phyloP scores from a whole-genome alignment of 2,113 vertebrate species.

The Oryzias celebensis region DNA sequence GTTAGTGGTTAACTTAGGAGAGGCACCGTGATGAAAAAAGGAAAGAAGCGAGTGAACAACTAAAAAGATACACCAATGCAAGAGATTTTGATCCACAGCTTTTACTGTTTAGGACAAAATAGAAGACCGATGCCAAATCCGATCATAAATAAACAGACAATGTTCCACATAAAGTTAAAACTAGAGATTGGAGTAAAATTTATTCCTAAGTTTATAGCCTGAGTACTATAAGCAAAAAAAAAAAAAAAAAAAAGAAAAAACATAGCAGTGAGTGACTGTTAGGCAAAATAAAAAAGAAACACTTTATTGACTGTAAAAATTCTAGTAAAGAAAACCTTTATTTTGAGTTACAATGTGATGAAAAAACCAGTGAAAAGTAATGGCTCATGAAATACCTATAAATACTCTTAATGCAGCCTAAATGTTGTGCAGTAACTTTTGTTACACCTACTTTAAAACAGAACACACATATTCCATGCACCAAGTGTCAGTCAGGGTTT shows the following conservation, averaged over 20 bases:
- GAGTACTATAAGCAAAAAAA: constrained; percentile 57
- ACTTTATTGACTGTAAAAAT: constrained; percentile 67
- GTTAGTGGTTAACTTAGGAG: constrained; percentile 42
- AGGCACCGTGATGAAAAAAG: constrained; percentile 23
- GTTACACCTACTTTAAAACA: constrained; percentile 51
- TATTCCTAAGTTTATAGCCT: constrained; percentile 49
- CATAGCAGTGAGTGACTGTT: constrained; percentile 65
- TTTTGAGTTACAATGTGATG: constrained; percentile 67
- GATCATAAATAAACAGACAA: constrained; percentile 56
- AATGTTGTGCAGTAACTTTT: constrained; percentile 40
- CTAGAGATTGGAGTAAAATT: constrained; percentile 54
- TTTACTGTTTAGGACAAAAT: constrained; percentile 40
- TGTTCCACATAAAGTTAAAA: constrained; percentile 56
- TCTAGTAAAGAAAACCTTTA: constrained; percentile 67
- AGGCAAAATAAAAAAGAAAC: constrained; percentile 62
- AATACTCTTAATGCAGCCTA: constrained; percentile 50
- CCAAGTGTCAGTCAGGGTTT: constrained; percentile 33
- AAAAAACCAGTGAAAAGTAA: constrained; percentile 64
- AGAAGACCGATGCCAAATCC: constrained; percentile 35
- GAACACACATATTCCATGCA: constrained; percentile 24
- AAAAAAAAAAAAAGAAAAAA: constrained; percentile 53
- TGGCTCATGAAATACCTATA: constrained; percentile 61
- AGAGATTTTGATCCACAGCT: constrained; percentile 43
- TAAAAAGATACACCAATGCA: constrained; percentile 31
- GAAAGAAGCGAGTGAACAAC: not conserved